Conservation (phyloP, 2,888 invertebrate genomes). For the Epiperipatus broadwayi region DNA sequence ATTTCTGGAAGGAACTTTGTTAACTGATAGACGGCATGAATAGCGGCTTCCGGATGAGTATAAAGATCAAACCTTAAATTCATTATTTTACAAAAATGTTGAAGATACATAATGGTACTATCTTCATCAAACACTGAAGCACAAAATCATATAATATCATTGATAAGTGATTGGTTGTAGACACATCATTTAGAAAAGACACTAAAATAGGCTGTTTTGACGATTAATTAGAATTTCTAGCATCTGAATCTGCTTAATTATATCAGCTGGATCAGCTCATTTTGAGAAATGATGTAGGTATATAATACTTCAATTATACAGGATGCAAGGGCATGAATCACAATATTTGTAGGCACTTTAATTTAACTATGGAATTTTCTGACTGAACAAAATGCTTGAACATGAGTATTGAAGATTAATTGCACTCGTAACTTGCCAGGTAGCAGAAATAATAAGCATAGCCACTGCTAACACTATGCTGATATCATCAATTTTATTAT, state of each 20-base stretch:
- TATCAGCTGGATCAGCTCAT: slow-evolving; percentile 49
- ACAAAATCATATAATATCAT: slow-evolving; percentile 65
- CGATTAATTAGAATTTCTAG: slow-evolving; percentile 52
- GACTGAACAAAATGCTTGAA: slow-evolving; percentile 51
- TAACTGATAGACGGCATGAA: slow-evolving; percentile 41
- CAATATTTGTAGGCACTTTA: slow-evolving; percentile 58
- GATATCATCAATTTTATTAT: slow-evolving; percentile 42
- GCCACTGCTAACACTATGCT: slow-evolving; percentile 72
- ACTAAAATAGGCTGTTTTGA: slow-evolving; percentile 73
- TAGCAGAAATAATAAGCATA: slow-evolving; percentile 64
- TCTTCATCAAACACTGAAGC: slow-evolving; percentile 66
- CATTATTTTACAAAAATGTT: slow-evolving; percentile 82
- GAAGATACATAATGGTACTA: slow-evolving; percentile 80
- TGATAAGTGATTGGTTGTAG: slow-evolving; percentile 40
- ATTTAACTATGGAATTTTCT: slow-evolving; percentile 26
- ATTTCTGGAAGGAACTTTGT: slow-evolving; percentile 15
- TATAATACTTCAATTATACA: slow-evolving; percentile 54
- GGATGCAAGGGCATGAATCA: slow-evolving; percentile 56
- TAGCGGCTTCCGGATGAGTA: slow-evolving; percentile 60
- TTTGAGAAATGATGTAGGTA: slow-evolving; percentile 37
- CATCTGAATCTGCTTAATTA: slow-evolving; percentile 49
- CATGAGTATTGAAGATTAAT: slow-evolving; percentile 68
- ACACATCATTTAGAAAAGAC: slow-evolving; percentile 44
- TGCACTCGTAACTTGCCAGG: slow-evolving; percentile 38
- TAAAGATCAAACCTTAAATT: slow-evolving; percentile 58